Evolutionary conservation across 30 jellyfish, hydroid and myxozoan species (phyloP).

Genomic region (Aurelia aurita): DNA sequence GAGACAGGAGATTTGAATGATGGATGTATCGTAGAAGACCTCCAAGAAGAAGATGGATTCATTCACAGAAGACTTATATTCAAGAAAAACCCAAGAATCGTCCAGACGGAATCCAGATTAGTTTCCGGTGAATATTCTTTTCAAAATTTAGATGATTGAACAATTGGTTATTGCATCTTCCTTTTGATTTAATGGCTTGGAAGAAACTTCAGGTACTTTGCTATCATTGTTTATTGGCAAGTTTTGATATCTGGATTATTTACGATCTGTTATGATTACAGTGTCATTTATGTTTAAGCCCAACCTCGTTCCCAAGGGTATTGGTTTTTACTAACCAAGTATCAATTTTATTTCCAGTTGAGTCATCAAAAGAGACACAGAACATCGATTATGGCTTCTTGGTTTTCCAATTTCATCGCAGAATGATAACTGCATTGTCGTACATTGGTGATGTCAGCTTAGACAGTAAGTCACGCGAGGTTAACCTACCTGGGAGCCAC

Average conservation of each 20-base stretch:
- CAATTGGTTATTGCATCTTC: too few species aligned
- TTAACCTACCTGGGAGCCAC: not conserved
- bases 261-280: too few species aligned
- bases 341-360: too few species aligned
- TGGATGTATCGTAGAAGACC: slow-evolving; percentile 69
- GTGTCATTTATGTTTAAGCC: too few species aligned
- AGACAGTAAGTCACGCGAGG: not conserved
- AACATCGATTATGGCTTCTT: slow-evolving; percentile 40
- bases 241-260: too few species aligned
- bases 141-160: too few species aligned
- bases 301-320: too few species aligned
- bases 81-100: slow-evolving; percentile 7
- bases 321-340: too few species aligned
- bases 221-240: too few species aligned
- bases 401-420: slow-evolving; percentile 6
- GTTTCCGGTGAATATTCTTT: slow-evolving; percentile 23
- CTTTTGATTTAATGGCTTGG: too few species aligned
- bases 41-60: slow-evolving; percentile 42
- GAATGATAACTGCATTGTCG: slow-evolving; percentile 36
- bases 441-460: slow-evolving; percentile 2
- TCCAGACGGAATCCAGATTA: slow-evolving; percentile 67
- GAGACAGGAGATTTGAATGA: slow-evolving; percentile 37
- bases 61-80: slow-evolving; percentile 68
- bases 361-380: too few species aligned
- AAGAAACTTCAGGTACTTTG: too few species aligned